Evolutionary conservation across 2,113 vertebrate species (phyloP), one percentile per base, ranked within the genome.

Genomic region (Ptilonorhynchus violaceus): DNA sequence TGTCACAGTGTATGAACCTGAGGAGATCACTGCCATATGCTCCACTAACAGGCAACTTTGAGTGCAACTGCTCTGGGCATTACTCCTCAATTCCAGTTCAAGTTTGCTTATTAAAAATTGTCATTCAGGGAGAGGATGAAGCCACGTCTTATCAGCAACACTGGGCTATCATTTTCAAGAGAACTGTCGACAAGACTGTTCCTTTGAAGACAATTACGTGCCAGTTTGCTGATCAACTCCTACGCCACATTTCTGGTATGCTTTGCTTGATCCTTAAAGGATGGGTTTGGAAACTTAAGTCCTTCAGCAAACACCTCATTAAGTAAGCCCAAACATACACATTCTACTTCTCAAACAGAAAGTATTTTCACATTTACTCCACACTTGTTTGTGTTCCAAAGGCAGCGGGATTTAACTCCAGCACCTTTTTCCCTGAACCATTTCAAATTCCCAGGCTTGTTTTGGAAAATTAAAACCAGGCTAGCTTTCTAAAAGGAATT

Each of bases 391-490:
- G 31, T 46, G 68, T 66, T 94, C 56, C 68, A 96, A 79, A 94
- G 69, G 70, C 46, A 66, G 24, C 12, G 19, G 7, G 33, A 66
- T 73, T 83, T 73, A 82, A 72, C 31, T 49, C 33, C 28, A 76
- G 31, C 23, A 78, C 28, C 58, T 78, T 68, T 79, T 88, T 77
- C 27, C 70, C 53, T 12, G 15, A 62, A 74, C 30, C 37, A 70
- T 41, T 42, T 86, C 50, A 55, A 91, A 69, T 92, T 93, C 50
- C 66, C 77, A 52, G 50, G 44, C 58, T 92, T 86, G 28, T 94
- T 95, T 91, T 31, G 6, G 31, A 88, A 92, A 94, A 94, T 70
- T 92, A 87, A 93, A 84, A 27, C 47, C 73, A 91, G 42, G 24
- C 82, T 68, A 82, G 55, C 60, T 91, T 92, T 73, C 75, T 31